These are phyloP conservation scores for Peromyscus melanophrys DNA, from an alignment of 2,797 vertebrate genomes.

Conservation along the genomic window DNA sequence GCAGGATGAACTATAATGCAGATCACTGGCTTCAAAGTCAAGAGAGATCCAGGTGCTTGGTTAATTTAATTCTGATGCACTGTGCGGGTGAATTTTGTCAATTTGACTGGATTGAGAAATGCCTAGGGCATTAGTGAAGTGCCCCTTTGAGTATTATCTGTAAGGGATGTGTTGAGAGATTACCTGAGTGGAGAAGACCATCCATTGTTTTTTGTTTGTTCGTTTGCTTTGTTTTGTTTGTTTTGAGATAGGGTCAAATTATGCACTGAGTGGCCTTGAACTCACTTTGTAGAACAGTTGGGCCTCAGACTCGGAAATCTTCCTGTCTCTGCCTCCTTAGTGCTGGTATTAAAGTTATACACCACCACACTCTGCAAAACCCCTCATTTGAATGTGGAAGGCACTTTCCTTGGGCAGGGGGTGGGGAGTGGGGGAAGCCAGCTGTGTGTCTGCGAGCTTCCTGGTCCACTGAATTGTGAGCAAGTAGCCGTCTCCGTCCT, in stretches of 20 bases:
- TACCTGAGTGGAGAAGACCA: neutral
- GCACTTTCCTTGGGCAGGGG: too few relatives aligned
- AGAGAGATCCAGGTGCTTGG: neutral
- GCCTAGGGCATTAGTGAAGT: neutral
- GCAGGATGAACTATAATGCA: neutral
- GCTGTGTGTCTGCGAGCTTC: neutral
- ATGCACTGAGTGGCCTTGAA: neutral
- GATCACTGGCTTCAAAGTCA: neutral
- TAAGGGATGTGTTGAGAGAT: neutral
- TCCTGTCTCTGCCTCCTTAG: neutral
- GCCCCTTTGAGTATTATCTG: neutral
- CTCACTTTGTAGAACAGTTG: neutral
- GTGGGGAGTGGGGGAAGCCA: too few relatives aligned
- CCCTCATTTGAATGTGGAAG: neutral
- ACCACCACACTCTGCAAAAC: neutral
- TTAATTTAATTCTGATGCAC: conserved; percentile 16
- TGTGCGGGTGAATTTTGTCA: neutral
- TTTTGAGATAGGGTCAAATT: neutral
- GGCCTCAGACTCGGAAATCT: neutral
- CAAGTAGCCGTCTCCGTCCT: neutral
- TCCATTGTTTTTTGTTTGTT: neutral
- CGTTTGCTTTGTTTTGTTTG: neutral
- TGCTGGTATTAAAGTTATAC: neutral
- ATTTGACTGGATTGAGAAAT: neutral
- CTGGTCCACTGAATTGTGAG: neutral